Evolutionary conservation across 2,888 invertebrate genomes (phyloP).

Genomic region (Endomychus coccineus): DNA sequence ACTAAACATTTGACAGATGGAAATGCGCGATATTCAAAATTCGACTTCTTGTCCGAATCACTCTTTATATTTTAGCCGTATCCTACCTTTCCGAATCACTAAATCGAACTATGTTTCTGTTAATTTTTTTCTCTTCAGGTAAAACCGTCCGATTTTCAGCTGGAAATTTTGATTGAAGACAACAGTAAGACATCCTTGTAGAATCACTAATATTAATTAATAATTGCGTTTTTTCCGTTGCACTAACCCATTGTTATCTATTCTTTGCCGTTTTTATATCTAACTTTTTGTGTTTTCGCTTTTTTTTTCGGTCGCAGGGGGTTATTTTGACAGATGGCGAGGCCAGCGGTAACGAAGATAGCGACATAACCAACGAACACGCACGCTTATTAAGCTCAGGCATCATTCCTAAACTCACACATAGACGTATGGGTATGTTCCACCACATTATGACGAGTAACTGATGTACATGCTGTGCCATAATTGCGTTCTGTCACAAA

Average conservation of each 20-base stretch:
- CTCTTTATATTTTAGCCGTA: too few relatives aligned
- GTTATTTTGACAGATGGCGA: constrained; percentile 53
- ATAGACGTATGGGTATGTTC: constrained; percentile 40
- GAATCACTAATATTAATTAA: too few relatives aligned
- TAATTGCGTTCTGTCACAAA: too few relatives aligned
- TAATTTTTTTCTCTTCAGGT: constrained; percentile 28
- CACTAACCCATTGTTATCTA: constrained; percentile 12
- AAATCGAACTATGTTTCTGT: constrained; percentile 1
- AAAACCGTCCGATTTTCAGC: constrained; percentile 28
- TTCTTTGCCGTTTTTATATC: constrained; percentile 9
- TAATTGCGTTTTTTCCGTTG: constrained; percentile 5
- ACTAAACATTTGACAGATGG: too few relatives aligned
- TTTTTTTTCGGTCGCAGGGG: constrained; percentile 41
- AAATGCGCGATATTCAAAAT: too few relatives aligned
- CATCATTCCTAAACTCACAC: constrained; percentile 41
- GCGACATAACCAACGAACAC: constrained; percentile 65
- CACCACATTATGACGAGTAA: too few relatives aligned
- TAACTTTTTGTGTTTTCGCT: constrained; percentile 13
- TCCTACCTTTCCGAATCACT: neutral
- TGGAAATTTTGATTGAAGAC: constrained; percentile 24
- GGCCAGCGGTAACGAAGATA: constrained; percentile 53
- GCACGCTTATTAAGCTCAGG: constrained; percentile 55
- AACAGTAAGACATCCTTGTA: constrained; percentile 25
- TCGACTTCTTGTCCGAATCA: too few relatives aligned
- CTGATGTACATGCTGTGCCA: too few relatives aligned